These are phyloP conservation scores for Thumatha senex DNA, from an alignment of 2,888 invertebrate species.

Conservation along the genomic window DNA sequence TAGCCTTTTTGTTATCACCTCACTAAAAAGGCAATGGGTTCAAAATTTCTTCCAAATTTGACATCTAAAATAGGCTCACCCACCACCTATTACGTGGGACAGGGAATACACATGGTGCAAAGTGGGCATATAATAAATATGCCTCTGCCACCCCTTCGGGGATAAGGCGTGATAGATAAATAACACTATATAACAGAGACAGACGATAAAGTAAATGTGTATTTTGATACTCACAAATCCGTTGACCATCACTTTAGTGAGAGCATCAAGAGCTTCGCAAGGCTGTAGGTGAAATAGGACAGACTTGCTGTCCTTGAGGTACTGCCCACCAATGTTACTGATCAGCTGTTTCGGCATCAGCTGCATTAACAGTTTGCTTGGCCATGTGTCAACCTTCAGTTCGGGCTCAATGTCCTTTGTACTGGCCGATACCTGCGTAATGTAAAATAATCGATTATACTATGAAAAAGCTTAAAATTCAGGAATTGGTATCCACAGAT, in stretches of 20 bases:
- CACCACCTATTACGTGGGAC: too few species aligned
- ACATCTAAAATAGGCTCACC: too few species aligned
- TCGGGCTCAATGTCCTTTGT: conserved; percentile 94
- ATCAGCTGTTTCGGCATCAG: conserved; percentile 96
- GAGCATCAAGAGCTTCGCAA: conserved; percentile 92
- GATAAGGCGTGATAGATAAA: too few species aligned
- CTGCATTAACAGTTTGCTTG: conserved; percentile 95
- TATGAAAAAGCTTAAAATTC: too few species aligned
- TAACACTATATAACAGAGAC: too few species aligned
- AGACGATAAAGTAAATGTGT: not conserved
- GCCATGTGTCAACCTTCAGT: conserved; percentile 97
- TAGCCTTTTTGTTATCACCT: too few species aligned
- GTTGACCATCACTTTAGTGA: conserved; percentile 96
- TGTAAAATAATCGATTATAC: not conserved
- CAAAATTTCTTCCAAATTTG: too few species aligned
- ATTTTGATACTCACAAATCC: conserved; percentile 89
- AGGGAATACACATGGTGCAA: too few species aligned
- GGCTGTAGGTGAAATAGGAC: conserved; percentile 94
- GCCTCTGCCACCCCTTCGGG: too few species aligned
- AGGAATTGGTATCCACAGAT: too few species aligned
- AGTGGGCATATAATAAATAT: too few species aligned
- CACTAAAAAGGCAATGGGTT: too few species aligned
- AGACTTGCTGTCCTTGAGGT: conserved; percentile 95
- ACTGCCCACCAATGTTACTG: conserved; percentile 94
- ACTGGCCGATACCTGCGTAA: conserved; percentile 76